phyloP scores from a whole-genome alignment of 1,140 invertebrate genomes.

The Drosophila tristis region DNA sequence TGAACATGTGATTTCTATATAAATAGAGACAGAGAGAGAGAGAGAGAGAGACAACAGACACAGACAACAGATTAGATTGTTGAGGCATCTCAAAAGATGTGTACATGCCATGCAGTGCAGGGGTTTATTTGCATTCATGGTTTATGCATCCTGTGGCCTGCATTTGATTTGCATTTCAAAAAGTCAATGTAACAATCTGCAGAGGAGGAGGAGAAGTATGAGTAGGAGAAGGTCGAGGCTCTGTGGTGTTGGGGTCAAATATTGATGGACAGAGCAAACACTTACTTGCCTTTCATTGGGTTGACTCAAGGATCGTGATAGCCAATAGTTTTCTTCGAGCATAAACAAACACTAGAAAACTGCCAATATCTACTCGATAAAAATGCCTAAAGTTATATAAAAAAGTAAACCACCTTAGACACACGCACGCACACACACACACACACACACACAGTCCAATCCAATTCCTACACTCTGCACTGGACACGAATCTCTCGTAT shows the following conservation, averaged over 20 bases:
- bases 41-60: neutral
- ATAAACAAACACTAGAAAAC: conserved; percentile 48
- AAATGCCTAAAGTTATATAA: conserved; percentile 20
- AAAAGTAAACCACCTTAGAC: conserved; percentile 39
- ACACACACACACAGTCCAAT: neutral
- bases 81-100: conserved; percentile 22
- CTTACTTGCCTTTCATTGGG: conserved; percentile 28
- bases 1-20: conserved; percentile 33
- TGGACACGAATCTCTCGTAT: conserved; percentile 7
- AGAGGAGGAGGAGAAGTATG: conserved; percentile 1
- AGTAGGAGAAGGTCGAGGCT: neutral
- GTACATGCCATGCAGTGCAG: conserved; percentile 41
- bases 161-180: conserved; percentile 62
- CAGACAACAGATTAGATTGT: neutral
- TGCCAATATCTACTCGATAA: conserved; percentile 45
- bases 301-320: conserved; percentile 42
- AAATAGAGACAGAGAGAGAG: neutral
- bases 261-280: conserved; percentile 35
- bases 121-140: conserved; percentile 57
- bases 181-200: conserved; percentile 41
- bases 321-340: conserved; percentile 9
- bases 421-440: conserved; percentile 6
- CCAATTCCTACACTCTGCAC: conserved; percentile 11
- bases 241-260: conserved; percentile 12
- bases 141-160: conserved; percentile 40